Base-by-base conservation (phyloP, 1,140 invertebrate genomes). In the Rhagoletis pomonella region DNA sequence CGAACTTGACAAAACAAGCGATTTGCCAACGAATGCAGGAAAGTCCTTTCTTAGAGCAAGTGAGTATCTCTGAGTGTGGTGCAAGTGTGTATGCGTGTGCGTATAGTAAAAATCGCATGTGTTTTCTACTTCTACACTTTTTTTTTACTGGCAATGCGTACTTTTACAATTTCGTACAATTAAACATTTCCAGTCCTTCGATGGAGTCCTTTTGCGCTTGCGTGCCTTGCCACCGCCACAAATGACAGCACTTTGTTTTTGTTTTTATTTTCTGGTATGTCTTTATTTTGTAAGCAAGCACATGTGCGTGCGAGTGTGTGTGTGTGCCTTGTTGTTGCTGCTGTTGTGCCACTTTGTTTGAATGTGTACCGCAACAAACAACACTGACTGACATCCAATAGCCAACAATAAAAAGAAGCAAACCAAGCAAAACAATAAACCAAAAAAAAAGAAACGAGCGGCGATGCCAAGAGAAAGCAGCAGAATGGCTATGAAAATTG, bases 1-100 rank as follows among this genome's bases (percentile, higher is more conserved):
- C 91, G 29, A 91, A 91, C 91, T 91, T 91, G 91, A 91, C 91
- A 91, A 91, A 91, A 91, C 90, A 91, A 91, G 91, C 91, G 91
- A 91, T 29, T 59, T 77, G 65, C 44, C 50, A 4, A 44, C 29
- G n/a, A 60, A 47, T 55, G 12, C 29, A 39, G n/a, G 17, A 55
- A 55, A 5, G 50, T 55, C 50, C 50, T 47, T 73, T 73, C n/a
- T 14, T 39, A 67, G 9, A 39, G 14, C 65, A 39, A 29, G 10
- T 39, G 29, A 19, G 10, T 42, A n/a, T 39, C 4, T 17, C 12
- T 44, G 5, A 44, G 4, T n/a, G 4, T 19, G n/a, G 19, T 5
- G 67, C 12, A 17, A 44, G 4, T 19, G n/a, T 29, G 44, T 73
- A 14, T 55, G 47, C n/a, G 73, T 55, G 1, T 5, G 67, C 0